These are phyloP conservation scores for Lasioglossum baleicum DNA, from an alignment of 1,140 invertebrate species.

Conservation along the genomic window DNA sequence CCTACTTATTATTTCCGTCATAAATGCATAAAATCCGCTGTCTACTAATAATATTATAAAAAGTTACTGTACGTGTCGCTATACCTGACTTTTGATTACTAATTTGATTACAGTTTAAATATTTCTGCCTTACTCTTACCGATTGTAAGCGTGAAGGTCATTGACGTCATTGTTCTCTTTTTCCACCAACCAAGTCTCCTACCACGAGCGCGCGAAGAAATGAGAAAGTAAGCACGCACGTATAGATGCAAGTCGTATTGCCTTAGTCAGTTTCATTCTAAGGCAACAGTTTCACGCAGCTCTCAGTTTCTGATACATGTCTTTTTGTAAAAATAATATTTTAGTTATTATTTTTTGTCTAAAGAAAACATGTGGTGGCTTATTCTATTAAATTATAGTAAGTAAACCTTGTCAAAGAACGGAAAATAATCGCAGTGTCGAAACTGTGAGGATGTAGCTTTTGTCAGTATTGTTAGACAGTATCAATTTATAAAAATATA, in stretches of 20 bases:
- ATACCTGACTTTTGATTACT: no score
- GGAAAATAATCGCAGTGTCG: background rate
- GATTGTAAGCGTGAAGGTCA: conserved; percentile 49
- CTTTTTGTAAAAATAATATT: background rate
- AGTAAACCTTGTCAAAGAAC: conserved; percentile 34
- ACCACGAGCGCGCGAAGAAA: conserved; percentile 59
- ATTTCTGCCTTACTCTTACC: no score
- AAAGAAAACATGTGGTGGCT: conserved; percentile 63
- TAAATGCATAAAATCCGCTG: no score
- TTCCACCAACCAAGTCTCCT: conserved; percentile 43
- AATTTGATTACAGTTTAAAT: no score
- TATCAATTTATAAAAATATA: no score
- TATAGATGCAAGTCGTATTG: conserved; percentile 32
- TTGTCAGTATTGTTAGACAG: no score
- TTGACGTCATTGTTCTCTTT: conserved; percentile 52
- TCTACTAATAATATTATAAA: no score
- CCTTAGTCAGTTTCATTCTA: conserved; percentile 45
- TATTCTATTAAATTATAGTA: conserved; percentile 62
- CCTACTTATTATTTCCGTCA: no score
- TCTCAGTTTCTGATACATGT: conserved; percentile 8
- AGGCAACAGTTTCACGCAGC: conserved; percentile 42
- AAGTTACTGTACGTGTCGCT: no score
- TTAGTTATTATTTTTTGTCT: background rate
- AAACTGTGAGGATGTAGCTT: no score
- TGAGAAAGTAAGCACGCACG: conserved; percentile 66